Evolutionary conservation across 2,888 invertebrate species (phyloP).

Genomic region (Cylindroiulus punctatus): DNA sequence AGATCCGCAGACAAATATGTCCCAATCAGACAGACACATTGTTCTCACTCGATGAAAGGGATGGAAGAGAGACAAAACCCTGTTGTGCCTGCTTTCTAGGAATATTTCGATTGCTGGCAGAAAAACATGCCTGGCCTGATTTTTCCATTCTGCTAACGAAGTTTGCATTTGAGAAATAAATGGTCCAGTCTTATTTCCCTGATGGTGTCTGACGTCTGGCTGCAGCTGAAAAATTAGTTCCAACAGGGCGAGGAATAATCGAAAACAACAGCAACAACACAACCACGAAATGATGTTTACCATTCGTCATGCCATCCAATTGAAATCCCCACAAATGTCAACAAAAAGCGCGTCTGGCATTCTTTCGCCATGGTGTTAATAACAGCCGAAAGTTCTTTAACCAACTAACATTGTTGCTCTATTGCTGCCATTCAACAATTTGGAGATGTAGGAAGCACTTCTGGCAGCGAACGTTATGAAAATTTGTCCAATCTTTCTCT

Average conservation of each 20-base stretch:
- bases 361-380: constrained; percentile 23
- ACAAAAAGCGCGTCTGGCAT: constrained; percentile 16
- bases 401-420: constrained; percentile 5
- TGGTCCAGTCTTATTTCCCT: constrained; percentile 29
- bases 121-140: not conserved
- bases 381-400: not conserved
- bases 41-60: not conserved
- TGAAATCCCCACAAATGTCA: not conserved
- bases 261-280: not conserved
- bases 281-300: constrained; percentile 14
- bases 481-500: constrained; percentile 35
- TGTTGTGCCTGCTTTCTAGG: not conserved
- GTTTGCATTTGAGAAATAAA: not conserved
- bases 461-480: constrained; percentile 3
- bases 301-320: constrained; percentile 40
- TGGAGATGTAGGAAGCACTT: constrained; percentile 5
- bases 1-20: not conserved
- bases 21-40: not conserved
- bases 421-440: constrained; percentile 37
- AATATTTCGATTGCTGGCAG: not conserved
- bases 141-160: not conserved
- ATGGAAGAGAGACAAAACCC: not conserved
- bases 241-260: not conserved
- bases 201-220: constrained; percentile 28
- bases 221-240: not conserved